These are phyloP conservation scores for Acanthosoma haemorrhoidale DNA, from an alignment of 2,888 invertebrate genomes.

Conservation along the genomic window DNA sequence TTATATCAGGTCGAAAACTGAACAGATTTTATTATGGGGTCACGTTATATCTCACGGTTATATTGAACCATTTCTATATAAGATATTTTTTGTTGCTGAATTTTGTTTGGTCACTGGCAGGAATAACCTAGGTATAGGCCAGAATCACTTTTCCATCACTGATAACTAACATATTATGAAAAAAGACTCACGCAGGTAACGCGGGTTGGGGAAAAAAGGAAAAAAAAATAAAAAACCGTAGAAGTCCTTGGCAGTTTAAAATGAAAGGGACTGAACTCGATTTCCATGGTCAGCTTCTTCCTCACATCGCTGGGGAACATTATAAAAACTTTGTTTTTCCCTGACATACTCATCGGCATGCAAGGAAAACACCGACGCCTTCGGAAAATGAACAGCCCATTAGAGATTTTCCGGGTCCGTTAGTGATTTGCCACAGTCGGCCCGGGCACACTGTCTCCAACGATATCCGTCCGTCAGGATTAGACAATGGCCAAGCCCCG, in stretches of 20 bases:
- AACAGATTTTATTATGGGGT: too few species aligned
- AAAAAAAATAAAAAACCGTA: too few species aligned
- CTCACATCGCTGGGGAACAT: not conserved
- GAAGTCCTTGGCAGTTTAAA: not conserved
- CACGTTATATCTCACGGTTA: too few species aligned
- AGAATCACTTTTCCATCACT: too few species aligned
- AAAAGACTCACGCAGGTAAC: not conserved
- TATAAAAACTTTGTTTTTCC: not conserved
- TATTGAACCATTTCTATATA: too few species aligned
- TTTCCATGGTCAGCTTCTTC: not conserved
- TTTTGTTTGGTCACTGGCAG: too few species aligned
- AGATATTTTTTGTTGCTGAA: too few species aligned
- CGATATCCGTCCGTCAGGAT: not conserved
- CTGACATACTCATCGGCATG: not conserved
- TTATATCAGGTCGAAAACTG: too few species aligned
- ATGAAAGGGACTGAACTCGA: not conserved
- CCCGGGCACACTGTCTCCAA: not conserved
- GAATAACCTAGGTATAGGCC: too few species aligned
- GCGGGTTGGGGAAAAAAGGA: too few species aligned
- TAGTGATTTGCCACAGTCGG: constrained; percentile 3
- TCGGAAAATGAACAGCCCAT: not conserved
- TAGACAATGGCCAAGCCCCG: not conserved
- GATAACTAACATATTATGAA: too few species aligned
- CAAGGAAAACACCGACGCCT: not conserved
- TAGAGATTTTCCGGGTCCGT: not conserved